phyloP scores from a whole-genome alignment of 1,140 invertebrate species.

The Bombus huntii region DNA sequence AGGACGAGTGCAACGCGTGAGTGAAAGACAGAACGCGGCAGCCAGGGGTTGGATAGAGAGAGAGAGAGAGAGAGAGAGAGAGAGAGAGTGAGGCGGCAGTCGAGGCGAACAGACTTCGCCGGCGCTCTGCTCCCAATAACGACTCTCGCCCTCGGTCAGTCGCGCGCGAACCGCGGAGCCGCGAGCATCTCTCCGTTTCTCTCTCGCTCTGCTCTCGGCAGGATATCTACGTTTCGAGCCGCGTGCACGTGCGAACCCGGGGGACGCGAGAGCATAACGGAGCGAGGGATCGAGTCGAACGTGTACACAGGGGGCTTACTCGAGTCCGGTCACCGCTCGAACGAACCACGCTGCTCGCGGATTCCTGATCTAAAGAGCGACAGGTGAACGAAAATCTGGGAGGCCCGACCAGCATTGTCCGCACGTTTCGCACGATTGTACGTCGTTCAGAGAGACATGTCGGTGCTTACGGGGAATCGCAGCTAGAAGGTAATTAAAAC shows the following conservation, averaged over 20 bases:
- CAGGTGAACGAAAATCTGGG: neutral
- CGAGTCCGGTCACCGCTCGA: neutral
- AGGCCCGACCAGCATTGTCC: neutral
- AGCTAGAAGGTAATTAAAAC: neutral
- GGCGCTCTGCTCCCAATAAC: conserved; percentile 70
- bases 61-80: conserved; percentile 32
- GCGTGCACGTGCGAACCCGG: conserved; percentile 44
- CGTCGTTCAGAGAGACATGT: neutral
- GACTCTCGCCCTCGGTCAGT: conserved; percentile 75
- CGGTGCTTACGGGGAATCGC: neutral
- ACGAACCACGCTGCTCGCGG: neutral
- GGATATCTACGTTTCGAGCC: conserved; percentile 26
- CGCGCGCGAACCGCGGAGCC: conserved; percentile 76
- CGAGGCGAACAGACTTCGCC: conserved; percentile 48
- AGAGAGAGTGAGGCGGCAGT: conserved; percentile 22
- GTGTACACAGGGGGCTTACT: neutral
- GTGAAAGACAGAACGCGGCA: conserved; percentile 6
- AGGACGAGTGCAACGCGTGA: neutral
- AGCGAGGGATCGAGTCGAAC: conserved; percentile 13
- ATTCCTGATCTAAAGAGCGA: neutral
- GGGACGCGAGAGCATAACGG: conserved; percentile 9
- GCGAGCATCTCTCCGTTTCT: conserved; percentile 67
- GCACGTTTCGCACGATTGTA: neutral
- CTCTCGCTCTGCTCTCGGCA: conserved; percentile 36
- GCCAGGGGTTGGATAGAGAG: neutral